Percentiles rank a stretch among this genome's conserved stretches.
Conservation (phyloP, 2,113 vertebrate species). For the Tragelaphus imberbis region DNA sequence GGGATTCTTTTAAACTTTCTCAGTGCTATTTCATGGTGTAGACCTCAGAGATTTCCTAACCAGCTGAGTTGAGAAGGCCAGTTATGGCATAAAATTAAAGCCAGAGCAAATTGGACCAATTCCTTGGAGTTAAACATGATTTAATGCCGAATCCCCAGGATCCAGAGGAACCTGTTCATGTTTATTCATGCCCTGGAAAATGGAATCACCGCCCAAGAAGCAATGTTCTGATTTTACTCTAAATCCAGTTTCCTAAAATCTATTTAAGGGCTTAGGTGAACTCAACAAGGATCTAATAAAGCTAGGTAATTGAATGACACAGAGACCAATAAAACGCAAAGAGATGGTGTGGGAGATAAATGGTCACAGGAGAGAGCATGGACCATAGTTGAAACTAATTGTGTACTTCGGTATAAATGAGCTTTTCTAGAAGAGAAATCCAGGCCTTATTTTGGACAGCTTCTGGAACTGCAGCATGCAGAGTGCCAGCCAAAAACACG, state of each 20-base stretch:
- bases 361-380: neutral
- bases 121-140: slow-evolving; percentile 54
- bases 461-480: slow-evolving; percentile 37
- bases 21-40: neutral
- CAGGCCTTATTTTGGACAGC: slow-evolving; percentile 40
- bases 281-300: slow-evolving; percentile 57
- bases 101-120: neutral
- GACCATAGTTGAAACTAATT: slow-evolving; percentile 58
- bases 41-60: neutral
- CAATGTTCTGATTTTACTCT: slow-evolving; percentile 58
- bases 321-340: neutral
- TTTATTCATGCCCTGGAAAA: slow-evolving; percentile 60
- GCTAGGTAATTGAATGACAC: slow-evolving; percentile 13
- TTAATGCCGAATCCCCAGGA: neutral
- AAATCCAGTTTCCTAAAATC: slow-evolving; percentile 59
- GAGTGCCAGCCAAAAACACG: neutral
- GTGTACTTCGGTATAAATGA: slow-evolving; percentile 56
- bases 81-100: neutral
- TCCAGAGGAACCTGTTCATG: slow-evolving; percentile 16
- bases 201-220: slow-evolving; percentile 39
- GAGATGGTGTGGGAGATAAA: slow-evolving; percentile 42
- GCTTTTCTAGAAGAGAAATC: slow-evolving; percentile 38
- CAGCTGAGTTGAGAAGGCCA: neutral
- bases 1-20: neutral
- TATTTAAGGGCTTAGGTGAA: slow-evolving; percentile 59